Conservation (phyloP, 2,888 invertebrate genomes). For the Tetranychus piercei region DNA sequence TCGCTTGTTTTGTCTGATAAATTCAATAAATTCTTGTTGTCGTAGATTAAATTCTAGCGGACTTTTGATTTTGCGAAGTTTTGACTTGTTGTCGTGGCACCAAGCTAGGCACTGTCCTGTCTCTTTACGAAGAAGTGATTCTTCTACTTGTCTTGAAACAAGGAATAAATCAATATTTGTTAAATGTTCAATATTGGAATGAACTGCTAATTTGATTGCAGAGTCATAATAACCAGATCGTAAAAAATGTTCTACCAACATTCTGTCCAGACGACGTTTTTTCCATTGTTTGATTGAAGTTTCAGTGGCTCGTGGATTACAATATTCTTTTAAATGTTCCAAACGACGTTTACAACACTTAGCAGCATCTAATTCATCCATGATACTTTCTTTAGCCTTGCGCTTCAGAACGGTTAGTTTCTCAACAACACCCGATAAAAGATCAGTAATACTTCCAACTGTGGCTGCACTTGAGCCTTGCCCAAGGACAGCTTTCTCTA, state of each 20-base stretch:
- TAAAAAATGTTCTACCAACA: constrained; percentile 89
- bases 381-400: constrained; percentile 81
- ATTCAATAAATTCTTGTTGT: constrained; percentile 82
- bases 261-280: constrained; percentile 68
- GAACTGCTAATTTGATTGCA: constrained; percentile 65
- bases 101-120: constrained; percentile 73
- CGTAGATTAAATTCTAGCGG: constrained; percentile 80
- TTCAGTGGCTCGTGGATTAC: constrained; percentile 18
- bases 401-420: constrained; percentile 71
- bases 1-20: constrained; percentile 64
- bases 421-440: constrained; percentile 72
- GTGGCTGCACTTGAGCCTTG: constrained; percentile 28
- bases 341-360: constrained; percentile 74
- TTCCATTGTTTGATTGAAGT: constrained; percentile 54
- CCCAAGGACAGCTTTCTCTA: constrained; percentile 48
- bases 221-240: constrained; percentile 87
- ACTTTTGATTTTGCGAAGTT: constrained; percentile 65
- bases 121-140: constrained; percentile 58
- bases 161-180: constrained; percentile 60
- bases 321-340: constrained; percentile 62
- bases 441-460: constrained; percentile 53
- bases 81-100: constrained; percentile 92
- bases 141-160: constrained; percentile 47
- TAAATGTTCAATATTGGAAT: constrained; percentile 49
- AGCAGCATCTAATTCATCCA: constrained; percentile 74